These are phyloP conservation scores for Catocala fraxini DNA, from an alignment of 2,888 invertebrate species.

Conservation along the genomic window DNA sequence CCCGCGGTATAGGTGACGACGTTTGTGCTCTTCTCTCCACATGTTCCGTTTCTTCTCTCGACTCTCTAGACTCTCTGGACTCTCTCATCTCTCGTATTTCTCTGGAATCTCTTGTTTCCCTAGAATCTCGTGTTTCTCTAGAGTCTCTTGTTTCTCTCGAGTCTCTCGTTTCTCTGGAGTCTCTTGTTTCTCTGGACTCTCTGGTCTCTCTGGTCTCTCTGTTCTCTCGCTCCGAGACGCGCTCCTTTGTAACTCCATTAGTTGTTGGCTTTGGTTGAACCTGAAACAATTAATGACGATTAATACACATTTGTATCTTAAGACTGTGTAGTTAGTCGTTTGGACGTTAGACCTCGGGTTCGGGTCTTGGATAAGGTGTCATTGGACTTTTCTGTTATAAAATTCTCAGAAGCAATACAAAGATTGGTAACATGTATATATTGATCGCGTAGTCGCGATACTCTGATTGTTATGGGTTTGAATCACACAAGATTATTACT, in stretches of 20 bases:
- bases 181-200: slow-evolving; percentile 51
- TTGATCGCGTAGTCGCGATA: too few relatives aligned
- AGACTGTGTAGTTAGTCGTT: too few relatives aligned
- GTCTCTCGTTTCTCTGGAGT: slow-evolving; percentile 54
- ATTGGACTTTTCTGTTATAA: too few relatives aligned
- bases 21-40: slow-evolving; percentile 73
- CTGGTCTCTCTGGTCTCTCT: slow-evolving; percentile 59
- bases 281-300: slow-evolving; percentile 68
- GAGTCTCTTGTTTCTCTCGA: slow-evolving; percentile 58
- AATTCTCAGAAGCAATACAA: too few relatives aligned
- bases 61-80: slow-evolving; percentile 58
- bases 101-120: slow-evolving; percentile 61
- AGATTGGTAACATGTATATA: too few relatives aligned
- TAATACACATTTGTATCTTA: too few relatives aligned
- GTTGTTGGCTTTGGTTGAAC: slow-evolving; percentile 83
- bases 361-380: too few relatives aligned
- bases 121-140: slow-evolving; percentile 54
- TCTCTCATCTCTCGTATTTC: slow-evolving; percentile 49
- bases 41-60: slow-evolving; percentile 73
- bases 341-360: too few relatives aligned
- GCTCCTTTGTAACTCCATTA: slow-evolving; percentile 82
- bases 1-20: slow-evolving; percentile 77
- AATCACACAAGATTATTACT: too few relatives aligned
- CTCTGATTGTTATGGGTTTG: too few relatives aligned
- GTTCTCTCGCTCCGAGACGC: slow-evolving; percentile 69